Base-by-base conservation (phyloP, 2,797 vertebrate genomes). In the Alauda arvensis region DNA sequence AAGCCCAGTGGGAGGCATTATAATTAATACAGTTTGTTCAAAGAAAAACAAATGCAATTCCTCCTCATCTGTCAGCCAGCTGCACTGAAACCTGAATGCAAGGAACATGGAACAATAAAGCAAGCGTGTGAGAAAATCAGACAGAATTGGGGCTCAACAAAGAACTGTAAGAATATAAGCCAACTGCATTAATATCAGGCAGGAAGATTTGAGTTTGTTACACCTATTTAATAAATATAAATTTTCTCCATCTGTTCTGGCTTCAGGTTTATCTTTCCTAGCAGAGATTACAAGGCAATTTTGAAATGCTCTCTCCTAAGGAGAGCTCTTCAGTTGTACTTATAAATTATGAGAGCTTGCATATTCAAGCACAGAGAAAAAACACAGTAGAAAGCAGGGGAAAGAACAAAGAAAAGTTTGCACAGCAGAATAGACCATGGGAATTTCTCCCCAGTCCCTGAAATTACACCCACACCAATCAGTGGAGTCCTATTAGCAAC, bases 11-110 rank as follows among this genome's bases (percentile, higher is more conserved):
- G 95, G 96, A 96, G 88, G 84, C 72, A 94, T 94, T 96, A 96
- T 97, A 96, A 97, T 97, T 96, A 96, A 94, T 92, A 90, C 42
- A 83, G 91, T 96, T 96, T 96, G 94, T 93, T 97, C 94, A 95
- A 95, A 96, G 96, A 84, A 95, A 94, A 93, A 93, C 88, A 93
- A 95, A 96, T 90, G 86, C 68, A 95, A 95, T 95, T 94, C 90
- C 62, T 70, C 78, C 86, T 95, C 90, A 95, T 93, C 84, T 93
- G 94, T 95, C 96, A 95, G 86, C 45, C 46, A 89, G 88, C 91
- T 96, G 89, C 83, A 90, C 49, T 80, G 90, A 59, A 94, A 80
- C 80, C 70, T 37, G 61, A 91, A 87, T 66, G 53, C 55, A 79
- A 63, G 51, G 45, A 28, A 25, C 77, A 66, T 6, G 6, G 39